Conservation (phyloP, 2,888 invertebrate genomes). For the Dysmachus trigonus region DNA sequence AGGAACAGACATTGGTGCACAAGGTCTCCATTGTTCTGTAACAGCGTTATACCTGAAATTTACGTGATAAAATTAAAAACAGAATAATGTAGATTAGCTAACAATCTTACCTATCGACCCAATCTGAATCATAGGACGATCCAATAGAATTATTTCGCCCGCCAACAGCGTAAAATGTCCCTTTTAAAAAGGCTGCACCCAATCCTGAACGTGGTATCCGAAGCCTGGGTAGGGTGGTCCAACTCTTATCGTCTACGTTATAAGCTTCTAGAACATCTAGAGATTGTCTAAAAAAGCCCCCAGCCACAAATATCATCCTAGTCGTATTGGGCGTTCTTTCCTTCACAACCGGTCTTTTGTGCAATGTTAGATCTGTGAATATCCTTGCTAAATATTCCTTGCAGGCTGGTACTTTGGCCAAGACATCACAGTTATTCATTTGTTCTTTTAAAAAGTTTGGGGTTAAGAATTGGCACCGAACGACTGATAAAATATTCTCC, state of each 20-base stretch:
- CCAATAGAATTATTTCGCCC: conserved; percentile 92
- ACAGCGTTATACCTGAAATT: conserved; percentile 78
- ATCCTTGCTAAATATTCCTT: conserved; percentile 89
- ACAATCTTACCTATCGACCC: conserved; percentile 72
- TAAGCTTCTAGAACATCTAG: conserved; percentile 88
- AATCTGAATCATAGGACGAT: conserved; percentile 85
- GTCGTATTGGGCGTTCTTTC: conserved; percentile 89
- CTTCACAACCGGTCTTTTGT: conserved; percentile 84
- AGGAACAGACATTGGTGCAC: conserved; percentile 87
- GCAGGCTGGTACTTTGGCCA: conserved; percentile 88
- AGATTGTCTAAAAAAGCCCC: conserved; percentile 88
- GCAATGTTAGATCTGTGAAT: conserved; percentile 88
- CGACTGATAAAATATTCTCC: conserved; percentile 87
- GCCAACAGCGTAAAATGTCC: conserved; percentile 90
- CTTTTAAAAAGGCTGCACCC: conserved; percentile 86
- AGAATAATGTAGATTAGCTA: background rate
- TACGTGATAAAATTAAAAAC: background rate
- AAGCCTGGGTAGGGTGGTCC: conserved; percentile 84
- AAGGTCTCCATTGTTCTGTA: conserved; percentile 85
- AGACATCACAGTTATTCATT: conserved; percentile 87
- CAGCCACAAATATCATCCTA: conserved; percentile 89
- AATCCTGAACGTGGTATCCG: conserved; percentile 88
- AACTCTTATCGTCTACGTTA: conserved; percentile 85
- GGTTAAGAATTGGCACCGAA: conserved; percentile 90
- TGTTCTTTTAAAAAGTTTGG: conserved; percentile 91